Base-by-base conservation (phyloP, 2,113 vertebrate species). In the Zosterops lateralis region DNA sequence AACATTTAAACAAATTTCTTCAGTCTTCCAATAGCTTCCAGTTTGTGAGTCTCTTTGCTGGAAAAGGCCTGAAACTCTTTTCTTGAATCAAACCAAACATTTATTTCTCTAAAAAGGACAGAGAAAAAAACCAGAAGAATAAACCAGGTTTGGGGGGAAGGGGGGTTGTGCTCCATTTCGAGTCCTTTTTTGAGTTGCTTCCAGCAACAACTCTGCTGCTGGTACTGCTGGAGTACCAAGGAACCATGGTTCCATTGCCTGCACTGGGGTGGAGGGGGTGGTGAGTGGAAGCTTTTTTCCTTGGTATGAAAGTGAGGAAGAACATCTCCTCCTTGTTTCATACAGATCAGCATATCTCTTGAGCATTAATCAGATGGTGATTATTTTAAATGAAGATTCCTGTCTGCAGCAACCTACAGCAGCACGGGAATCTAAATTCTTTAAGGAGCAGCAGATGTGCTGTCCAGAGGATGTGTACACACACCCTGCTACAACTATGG, bases 121-220 rank as follows among this genome's bases (percentile, higher is more conserved):
- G 18, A 29, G 8, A 34, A 64, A 85, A 88, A 6, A 5, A 85
- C 36, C 3, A 75, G 34, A 38, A 26, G 6, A 44, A 64, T 42
- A 20, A 65, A 15, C 20, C 6, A 31, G 10, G 18, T 4, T n/a
- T n/a, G n/a, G n/a, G n/a, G n/a, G n/a, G n/a, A n/a, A n/a, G n/a
- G n/a, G n/a, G n/a, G n/a, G n/a, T n/a, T n/a, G n/a, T n/a, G 3
- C 16, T 86, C 21, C 2, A 36, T 45, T 75, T 65, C 0, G 0
- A 57, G 17, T 25, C 9, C 19, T 48, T 65, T 64, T 40, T 10
- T 3, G 2, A 57, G 29, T 57, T 57, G 28, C 9, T 80, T 61
- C n/a, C 34, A 86, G 34, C 19, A 71, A 32, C 6, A 64, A 1
- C 7, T 71, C 18, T 38, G 11, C 14, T 36, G 6, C 15, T 64